Conservation (phyloP, 2,888 invertebrate species). For the Melinopterus prodromus region DNA sequence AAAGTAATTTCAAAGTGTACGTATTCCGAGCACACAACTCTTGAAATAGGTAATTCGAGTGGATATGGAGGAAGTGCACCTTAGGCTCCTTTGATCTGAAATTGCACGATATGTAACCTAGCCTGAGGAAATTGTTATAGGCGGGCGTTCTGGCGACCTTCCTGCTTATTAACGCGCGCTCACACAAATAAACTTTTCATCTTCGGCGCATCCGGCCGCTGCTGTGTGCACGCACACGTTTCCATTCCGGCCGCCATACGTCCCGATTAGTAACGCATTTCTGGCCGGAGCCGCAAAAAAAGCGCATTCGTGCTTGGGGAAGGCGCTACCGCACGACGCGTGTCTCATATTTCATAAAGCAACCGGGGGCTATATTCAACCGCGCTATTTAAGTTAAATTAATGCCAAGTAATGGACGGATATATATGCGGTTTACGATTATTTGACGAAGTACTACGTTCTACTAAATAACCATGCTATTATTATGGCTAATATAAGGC, state of each 20-base stretch:
- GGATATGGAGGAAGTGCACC: conserved; percentile 26
- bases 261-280: conserved; percentile 36
- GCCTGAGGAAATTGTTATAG: conserved; percentile 47
- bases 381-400: conserved; percentile 18
- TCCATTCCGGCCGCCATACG: conserved; percentile 30
- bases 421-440: neutral
- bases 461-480: neutral
- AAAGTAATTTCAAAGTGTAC: neutral
- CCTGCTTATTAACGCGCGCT: conserved; percentile 45
- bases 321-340: conserved; percentile 10
- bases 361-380: conserved; percentile 12
- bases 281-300: conserved; percentile 10
- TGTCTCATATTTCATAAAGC: conserved; percentile 11
- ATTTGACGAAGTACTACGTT: neutral
- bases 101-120: conserved; percentile 44
- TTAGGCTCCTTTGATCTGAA: conserved; percentile 35
- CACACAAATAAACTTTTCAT: conserved; percentile 46
- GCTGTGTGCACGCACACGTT: conserved; percentile 32
- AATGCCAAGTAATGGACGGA: conserved; percentile 11
- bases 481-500: neutral
- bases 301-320: neutral
- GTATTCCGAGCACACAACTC: conserved; percentile 5
- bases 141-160: conserved; percentile 46
- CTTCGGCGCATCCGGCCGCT: conserved; percentile 45
- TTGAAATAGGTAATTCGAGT: conserved; percentile 19